These are phyloP conservation scores for Caracal caracal DNA, from an alignment of 2,113 vertebrate genomes.

Conservation along the genomic window DNA sequence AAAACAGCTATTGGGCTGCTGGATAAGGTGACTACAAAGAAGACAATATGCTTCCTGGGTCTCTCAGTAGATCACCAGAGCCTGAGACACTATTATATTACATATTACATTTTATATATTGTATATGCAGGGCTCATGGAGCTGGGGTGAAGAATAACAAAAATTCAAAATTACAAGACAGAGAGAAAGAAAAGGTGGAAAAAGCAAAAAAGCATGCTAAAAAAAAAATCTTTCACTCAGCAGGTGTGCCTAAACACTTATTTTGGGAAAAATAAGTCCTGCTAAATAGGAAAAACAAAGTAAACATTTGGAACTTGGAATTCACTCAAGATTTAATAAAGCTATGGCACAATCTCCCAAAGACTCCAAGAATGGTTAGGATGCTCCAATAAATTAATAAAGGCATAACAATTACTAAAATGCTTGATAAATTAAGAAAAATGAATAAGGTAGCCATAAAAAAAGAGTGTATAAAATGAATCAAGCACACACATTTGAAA, in stretches of 20 bases:
- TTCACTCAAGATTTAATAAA: not conserved
- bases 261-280: not conserved
- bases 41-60: not conserved
- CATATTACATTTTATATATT: not conserved
- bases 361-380: not conserved
- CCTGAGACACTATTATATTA: not conserved
- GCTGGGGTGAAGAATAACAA: not conserved
- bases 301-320: not conserved
- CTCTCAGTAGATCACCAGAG: not conserved
- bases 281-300: not conserved
- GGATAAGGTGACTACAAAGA: not conserved
- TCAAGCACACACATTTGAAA: not conserved
- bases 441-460: not conserved
- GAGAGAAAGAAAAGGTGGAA: not conserved
- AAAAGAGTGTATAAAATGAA: not conserved
- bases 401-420: not conserved
- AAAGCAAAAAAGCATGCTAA: not conserved
- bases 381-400: not conserved
- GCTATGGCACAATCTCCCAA: not conserved
- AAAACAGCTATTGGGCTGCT: not conserved
- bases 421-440: not conserved
- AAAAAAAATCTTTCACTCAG: not conserved
- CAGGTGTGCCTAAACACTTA: not conserved
- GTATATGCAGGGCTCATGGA: not conserved
- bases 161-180: not conserved